Evolutionary conservation across 2,113 vertebrate genomes (phyloP).

Genomic region (Poecile atricapillus): DNA sequence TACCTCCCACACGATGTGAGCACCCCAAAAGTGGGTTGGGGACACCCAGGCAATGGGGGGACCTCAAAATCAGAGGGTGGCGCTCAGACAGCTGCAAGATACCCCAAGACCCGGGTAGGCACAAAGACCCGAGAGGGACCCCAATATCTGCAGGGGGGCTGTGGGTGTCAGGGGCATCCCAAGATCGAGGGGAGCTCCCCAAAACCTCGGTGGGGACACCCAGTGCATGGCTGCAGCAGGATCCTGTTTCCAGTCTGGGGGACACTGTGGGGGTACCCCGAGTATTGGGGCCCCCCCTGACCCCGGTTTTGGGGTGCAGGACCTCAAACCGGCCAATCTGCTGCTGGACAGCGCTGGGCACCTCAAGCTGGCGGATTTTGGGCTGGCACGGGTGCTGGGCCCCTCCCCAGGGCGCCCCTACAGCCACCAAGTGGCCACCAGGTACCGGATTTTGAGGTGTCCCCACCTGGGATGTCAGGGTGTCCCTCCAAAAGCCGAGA

Average conservation of each 20-base stretch:
- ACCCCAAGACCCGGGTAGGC: neutral
- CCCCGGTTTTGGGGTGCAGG: neutral
- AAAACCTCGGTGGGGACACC: neutral
- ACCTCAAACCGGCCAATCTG: neutral
- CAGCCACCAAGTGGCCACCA: neutral
- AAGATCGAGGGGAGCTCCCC: neutral
- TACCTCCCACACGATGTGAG: neutral
- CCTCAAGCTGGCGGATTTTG: neutral
- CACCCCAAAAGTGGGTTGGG: neutral
- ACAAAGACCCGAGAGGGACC: neutral
- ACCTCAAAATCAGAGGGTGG: neutral
- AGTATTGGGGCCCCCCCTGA: neutral
- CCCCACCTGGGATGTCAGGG: too few species aligned
- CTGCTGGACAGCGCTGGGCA: neutral
- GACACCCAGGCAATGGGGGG: neutral
- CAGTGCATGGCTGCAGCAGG: neutral
- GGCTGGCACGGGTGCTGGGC: neutral
- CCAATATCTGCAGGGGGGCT: neutral
- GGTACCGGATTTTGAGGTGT: neutral
- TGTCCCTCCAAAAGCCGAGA: too few species aligned
- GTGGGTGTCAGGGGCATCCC: neutral
- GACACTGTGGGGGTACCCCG: neutral
- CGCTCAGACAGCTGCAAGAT: neutral
- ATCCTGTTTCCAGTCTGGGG: too few species aligned
- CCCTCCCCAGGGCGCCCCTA: neutral